A percentile compares a stretch with the other conserved stretches of the same genome.
Evolutionary conservation across 92 coral and sea anemone species (phyloP).

Genomic region (Umimayanthus chanpuru): DNA sequence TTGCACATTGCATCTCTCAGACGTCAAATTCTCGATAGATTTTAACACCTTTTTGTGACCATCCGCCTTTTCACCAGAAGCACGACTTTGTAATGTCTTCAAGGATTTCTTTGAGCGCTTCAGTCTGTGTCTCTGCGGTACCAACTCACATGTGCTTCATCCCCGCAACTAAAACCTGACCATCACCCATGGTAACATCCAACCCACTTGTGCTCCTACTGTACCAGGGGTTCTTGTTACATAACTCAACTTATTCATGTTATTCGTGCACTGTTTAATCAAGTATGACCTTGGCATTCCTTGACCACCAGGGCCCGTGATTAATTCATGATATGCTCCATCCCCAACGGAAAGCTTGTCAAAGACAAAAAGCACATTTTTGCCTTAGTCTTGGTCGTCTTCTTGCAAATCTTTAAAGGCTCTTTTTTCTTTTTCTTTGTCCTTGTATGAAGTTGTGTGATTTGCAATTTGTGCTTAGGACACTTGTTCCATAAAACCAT

Average conservation of each 20-base stretch:
- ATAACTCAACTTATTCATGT: not conserved
- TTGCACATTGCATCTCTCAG: conserved; percentile 1
- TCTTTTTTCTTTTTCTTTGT: conserved; percentile 24
- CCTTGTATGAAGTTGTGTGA: conserved; percentile 47
- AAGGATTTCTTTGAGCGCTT: conserved; percentile 19
- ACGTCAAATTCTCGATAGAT: conserved; percentile 21
- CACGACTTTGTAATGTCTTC: conserved; percentile 10
- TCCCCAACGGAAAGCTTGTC: conserved; percentile 75
- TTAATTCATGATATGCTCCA: conserved; percentile 71
- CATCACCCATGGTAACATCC: conserved; percentile 38
- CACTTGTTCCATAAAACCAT: too few relatives aligned
- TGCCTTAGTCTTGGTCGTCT: conserved; percentile 58
- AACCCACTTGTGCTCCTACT: not conserved
- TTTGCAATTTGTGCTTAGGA: too few relatives aligned
- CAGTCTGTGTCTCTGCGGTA: conserved; percentile 29
- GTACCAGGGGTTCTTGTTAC: too few relatives aligned
- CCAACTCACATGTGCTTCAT: conserved; percentile 36
- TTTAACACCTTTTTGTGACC: not conserved
- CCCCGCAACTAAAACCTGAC: conserved; percentile 16
- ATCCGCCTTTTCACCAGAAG: not conserved
- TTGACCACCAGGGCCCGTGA: conserved; percentile 60
- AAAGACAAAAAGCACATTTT: conserved; percentile 50
- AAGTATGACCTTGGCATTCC: conserved; percentile 53
- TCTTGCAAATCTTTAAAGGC: too few relatives aligned
- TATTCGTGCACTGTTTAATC: conserved; percentile 56